These are phyloP conservation scores for Acrobasis repandana DNA, from an alignment of 2,888 invertebrate species.

Conservation along the genomic window DNA sequence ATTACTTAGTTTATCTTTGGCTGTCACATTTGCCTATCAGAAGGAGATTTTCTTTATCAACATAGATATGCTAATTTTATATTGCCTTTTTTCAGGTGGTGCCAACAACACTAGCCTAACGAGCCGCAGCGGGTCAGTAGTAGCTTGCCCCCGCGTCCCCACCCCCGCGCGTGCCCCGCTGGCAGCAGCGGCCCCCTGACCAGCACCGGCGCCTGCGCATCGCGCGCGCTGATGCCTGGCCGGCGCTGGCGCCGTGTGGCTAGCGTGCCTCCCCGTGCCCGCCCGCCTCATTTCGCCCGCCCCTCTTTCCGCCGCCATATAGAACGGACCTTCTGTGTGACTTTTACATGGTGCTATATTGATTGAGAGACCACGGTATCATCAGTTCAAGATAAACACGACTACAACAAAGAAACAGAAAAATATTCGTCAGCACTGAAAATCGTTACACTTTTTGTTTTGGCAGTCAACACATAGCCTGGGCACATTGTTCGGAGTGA, in stretches of 20 bases:
- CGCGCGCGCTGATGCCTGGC: slow-evolving; percentile 73
- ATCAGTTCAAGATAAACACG: background rate
- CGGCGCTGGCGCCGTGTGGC: slow-evolving; percentile 61
- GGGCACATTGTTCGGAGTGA: background rate
- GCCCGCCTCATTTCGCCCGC: slow-evolving; percentile 49
- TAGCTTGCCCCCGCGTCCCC: slow-evolving; percentile 87
- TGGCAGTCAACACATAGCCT: background rate
- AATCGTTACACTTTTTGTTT: background rate
- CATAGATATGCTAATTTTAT: background rate
- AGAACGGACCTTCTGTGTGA: slow-evolving; percentile 25
- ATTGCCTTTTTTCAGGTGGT: slow-evolving; percentile 52
- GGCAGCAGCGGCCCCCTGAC: slow-evolving; percentile 79
- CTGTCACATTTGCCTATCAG: no score
- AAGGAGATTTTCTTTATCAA: no score
- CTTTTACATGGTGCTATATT: slow-evolving; percentile 1
- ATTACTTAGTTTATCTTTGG: no score
- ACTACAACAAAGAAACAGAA: background rate
- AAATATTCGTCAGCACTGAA: background rate
- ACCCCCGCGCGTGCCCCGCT: slow-evolving; percentile 70
- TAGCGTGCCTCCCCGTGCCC: slow-evolving; percentile 68
- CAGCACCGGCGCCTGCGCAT: slow-evolving; percentile 61
- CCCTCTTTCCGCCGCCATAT: slow-evolving; percentile 52
- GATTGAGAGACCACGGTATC: background rate
- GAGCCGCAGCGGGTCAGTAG: slow-evolving; percentile 71
- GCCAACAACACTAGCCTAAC: slow-evolving; percentile 61